Base-by-base conservation (phyloP, 2,113 vertebrate species). In the Heliornis fulica region DNA sequence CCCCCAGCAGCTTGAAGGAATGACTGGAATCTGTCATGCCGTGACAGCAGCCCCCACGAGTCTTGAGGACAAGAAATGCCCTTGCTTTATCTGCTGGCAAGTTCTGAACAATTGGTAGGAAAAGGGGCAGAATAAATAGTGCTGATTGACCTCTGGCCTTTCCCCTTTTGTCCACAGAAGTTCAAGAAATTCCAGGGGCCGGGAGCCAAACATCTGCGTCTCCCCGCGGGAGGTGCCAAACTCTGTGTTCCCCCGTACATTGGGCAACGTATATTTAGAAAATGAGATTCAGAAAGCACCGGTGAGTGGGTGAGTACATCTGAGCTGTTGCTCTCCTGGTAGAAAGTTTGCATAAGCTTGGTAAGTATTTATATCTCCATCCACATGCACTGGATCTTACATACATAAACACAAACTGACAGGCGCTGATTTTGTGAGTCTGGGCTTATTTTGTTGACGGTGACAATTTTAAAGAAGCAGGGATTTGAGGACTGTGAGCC, bases 1-100 rank as follows among this genome's bases (percentile, higher is more conserved):
- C 7, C 78, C 82, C 31, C 72, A 74, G 41, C 64, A 96, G 81
- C 87, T 95, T 87, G 85, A 15, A 95, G 60, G 95, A 97, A 96
- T 96, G 94, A 85, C 54, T 96, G 97, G 96, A 97, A 97, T 97
- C 95, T 31, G 1, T 50, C 19, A 19, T 1, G 7, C 14, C 1
- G 1, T 57, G 28, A 65, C 26, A n/a, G 91, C 91, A 82, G 89
- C 53, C 46, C 53, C n/a, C 1, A 0, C 0, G 19, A 50, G 68
- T 66, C 65, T 81, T 34, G 46, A 36, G 1, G 13, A 92, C 63
- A 70, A 83, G 59, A 91, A 83, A 90, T 68, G 79, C 64, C 83
- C 18, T 0, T 14, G 11, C 31, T 93, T 57, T 88, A 28, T 88
- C 56, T 66, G 18, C 82, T 75, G 28, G 5, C 0, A 1, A 1